These are phyloP conservation scores for Australoheros scitulus DNA, from an alignment of 2,113 vertebrate species.

Conservation along the genomic window DNA sequence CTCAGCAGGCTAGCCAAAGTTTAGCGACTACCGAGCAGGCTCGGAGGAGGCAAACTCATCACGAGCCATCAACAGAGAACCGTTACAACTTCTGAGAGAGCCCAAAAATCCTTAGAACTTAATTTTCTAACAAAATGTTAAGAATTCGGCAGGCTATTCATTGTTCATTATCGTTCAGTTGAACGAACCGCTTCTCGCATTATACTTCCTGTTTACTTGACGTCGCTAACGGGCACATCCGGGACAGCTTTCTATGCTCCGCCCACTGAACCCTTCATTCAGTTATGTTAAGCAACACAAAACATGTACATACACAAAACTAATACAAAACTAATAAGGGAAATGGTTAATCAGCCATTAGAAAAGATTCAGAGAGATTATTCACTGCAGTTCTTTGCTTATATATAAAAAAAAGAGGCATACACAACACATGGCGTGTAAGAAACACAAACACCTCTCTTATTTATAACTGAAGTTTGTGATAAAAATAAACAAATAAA, in stretches of 20 bases:
- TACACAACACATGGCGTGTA: too few species aligned
- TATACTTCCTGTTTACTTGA: slow-evolving; percentile 69
- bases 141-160: not conserved
- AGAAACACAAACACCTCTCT: too few species aligned
- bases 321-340: not conserved
- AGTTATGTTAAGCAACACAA: not conserved
- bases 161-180: slow-evolving; percentile 27
- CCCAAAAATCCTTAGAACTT: not conserved
- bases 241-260: not conserved
- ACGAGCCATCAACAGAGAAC: not conserved
- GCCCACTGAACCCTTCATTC: not conserved
- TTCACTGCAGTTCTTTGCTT: too few species aligned
- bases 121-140: not conserved
- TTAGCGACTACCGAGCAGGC: not conserved
- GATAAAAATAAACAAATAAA: not conserved
- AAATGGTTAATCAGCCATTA: not conserved
- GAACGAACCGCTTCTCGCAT: slow-evolving; percentile 62
- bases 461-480: not conserved
- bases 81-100: not conserved
- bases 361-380: not conserved
- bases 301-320: not conserved
- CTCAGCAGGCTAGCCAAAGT: slow-evolving; percentile 21
- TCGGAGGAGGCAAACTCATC: not conserved
- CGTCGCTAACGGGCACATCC: slow-evolving; percentile 44
- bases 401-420: too few species aligned